Conservation (phyloP, 2,797 vertebrate genomes). For the Pseudomugil tenellus region DNA sequence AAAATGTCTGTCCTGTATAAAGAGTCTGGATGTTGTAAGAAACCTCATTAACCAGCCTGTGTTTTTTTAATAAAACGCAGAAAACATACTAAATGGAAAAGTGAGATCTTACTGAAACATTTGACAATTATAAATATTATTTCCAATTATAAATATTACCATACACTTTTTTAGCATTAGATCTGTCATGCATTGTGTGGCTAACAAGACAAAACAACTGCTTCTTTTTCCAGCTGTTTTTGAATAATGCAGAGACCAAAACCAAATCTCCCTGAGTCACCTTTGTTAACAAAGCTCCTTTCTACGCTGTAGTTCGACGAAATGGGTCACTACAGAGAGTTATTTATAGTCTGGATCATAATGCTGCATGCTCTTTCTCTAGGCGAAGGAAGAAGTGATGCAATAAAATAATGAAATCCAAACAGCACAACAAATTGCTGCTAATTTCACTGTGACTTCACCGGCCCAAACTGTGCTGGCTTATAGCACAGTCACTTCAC, state of each 20-base stretch:
- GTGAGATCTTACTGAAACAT: no score
- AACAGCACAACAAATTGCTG: constrained; percentile 39
- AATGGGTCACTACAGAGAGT: constrained; percentile 46
- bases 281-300: constrained; percentile 18
- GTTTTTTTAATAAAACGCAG: no score
- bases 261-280: background rate
- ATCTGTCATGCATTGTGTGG: background rate
- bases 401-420: constrained; percentile 41
- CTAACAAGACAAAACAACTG: background rate
- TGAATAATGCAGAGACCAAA: background rate
- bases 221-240: background rate
- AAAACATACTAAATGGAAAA: no score
- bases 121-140: no score
- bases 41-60: no score
- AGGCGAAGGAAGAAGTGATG: constrained; percentile 46
- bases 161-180: background rate
- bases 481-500: background rate
- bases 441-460: constrained; percentile 19
- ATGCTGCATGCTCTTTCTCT: constrained; percentile 32
- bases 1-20: no score
- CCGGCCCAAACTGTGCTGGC: constrained; percentile 33
- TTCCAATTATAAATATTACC: no score
- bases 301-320: constrained; percentile 33
- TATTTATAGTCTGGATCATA: constrained; percentile 54
- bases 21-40: no score